Evolutionary conservation across 2,888 invertebrate genomes (phyloP).

Genomic region (Troides helena): DNA sequence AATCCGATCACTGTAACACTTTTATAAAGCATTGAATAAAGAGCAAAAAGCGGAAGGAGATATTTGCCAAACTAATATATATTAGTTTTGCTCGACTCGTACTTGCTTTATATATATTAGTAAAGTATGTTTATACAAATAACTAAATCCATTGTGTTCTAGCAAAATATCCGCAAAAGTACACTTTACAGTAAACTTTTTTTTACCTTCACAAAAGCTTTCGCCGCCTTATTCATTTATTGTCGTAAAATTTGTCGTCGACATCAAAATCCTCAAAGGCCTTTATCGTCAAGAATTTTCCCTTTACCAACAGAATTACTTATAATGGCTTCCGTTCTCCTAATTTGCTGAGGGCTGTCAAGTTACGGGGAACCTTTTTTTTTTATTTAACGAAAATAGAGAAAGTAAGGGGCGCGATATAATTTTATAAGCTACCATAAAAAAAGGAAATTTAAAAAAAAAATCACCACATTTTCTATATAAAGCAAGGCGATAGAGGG

Average conservation of each 20-base stretch:
- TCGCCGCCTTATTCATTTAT: not conserved
- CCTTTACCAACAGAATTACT: conserved; percentile 6
- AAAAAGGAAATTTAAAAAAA: not conserved
- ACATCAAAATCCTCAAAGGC: conserved; percentile 17
- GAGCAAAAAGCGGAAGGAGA: too few relatives aligned
- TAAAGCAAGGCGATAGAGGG: too few relatives aligned
- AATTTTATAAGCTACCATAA: not conserved
- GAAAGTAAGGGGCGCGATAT: not conserved
- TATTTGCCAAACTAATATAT: too few relatives aligned
- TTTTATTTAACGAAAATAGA: conserved; percentile 14
- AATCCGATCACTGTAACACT: too few relatives aligned
- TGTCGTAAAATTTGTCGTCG: conserved; percentile 12
- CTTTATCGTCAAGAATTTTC: conserved; percentile 8
- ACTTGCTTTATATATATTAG: too few relatives aligned
- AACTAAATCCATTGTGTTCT: too few relatives aligned
- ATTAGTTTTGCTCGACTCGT: too few relatives aligned
- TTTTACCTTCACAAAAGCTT: not conserved
- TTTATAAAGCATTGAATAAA: too few relatives aligned
- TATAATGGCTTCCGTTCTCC: conserved; percentile 18
- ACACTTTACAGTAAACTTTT: not conserved
- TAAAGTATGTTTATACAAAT: too few relatives aligned
- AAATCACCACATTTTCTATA: too few relatives aligned
- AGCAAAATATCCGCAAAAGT: too few relatives aligned
- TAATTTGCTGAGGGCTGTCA: conserved; percentile 17
- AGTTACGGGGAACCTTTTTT: conserved; percentile 10